Conservation (phyloP, 2,888 invertebrate genomes). For the Antheraea assamensis region DNA sequence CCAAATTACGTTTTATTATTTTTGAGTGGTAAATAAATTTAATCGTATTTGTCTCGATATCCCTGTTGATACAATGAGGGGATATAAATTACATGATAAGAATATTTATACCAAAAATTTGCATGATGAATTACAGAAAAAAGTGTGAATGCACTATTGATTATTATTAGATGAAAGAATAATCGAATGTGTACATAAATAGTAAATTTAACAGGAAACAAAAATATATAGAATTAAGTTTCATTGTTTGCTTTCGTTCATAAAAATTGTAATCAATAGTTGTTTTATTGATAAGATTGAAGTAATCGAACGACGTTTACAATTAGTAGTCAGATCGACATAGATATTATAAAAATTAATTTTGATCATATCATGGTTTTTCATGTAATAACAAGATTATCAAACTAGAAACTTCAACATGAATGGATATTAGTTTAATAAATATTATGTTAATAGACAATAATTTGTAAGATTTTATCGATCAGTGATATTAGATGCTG, state of each 20-base stretch:
- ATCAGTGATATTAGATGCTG: background rate
- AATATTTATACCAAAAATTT: too few species aligned
- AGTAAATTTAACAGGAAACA: background rate
- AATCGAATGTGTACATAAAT: background rate
- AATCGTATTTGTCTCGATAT: background rate
- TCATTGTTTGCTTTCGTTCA: background rate
- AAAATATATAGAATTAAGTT: background rate
- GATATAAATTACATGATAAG: background rate
- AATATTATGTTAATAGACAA: background rate
- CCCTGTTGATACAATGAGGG: background rate
- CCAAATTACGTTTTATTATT: background rate
- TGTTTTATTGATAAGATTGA: slow-evolving; percentile 21
- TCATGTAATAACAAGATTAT: background rate
- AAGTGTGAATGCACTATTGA: background rate
- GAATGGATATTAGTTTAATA: background rate
- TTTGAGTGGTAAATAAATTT: background rate
- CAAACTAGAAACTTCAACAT: background rate
- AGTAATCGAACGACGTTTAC: slow-evolving; percentile 16
- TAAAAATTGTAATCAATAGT: slow-evolving; percentile 16
- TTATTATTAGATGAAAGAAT: too few species aligned
- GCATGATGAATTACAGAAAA: background rate
- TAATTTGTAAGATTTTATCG: background rate
- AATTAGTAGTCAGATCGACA: slow-evolving; percentile 17
- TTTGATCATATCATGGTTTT: slow-evolving; percentile 12
- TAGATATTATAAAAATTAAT: slow-evolving; percentile 11